These are phyloP conservation scores for Caenorhabditis wallacei DNA, from an alignment of 2,888 invertebrate genomes.

Conservation along the genomic window DNA sequence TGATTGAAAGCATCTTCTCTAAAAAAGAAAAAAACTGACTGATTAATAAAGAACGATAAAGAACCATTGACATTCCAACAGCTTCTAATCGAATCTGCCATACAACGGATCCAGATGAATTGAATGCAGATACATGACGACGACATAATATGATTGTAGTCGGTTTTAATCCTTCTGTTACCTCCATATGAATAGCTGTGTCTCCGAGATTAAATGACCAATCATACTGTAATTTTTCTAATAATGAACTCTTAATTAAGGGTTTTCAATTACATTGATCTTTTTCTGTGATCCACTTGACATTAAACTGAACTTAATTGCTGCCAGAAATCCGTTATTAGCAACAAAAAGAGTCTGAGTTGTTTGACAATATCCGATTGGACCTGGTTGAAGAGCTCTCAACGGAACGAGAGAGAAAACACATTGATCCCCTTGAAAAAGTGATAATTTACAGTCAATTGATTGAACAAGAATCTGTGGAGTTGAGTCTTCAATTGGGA, in stretches of 20 bases:
- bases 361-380: slow-evolving; percentile 58
- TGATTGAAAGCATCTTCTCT: too few relatives aligned
- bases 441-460: slow-evolving; percentile 67
- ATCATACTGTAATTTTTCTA: slow-evolving; percentile 68
- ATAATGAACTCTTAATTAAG: not conserved
- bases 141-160: slow-evolving; percentile 68
- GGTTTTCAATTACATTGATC: slow-evolving; percentile 61
- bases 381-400: slow-evolving; percentile 71
- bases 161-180: slow-evolving; percentile 56
- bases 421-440: slow-evolving; percentile 69
- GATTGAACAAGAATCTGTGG: slow-evolving; percentile 68
- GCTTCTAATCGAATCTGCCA: slow-evolving; percentile 72
- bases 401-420: slow-evolving; percentile 64
- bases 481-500: slow-evolving; percentile 21
- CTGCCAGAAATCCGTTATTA: slow-evolving; percentile 58
- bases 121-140: slow-evolving; percentile 62
- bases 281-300: slow-evolving; percentile 63
- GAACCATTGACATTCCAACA: slow-evolving; percentile 63
- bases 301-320: slow-evolving; percentile 68
- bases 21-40: slow-evolving; percentile 16
- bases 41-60: slow-evolving; percentile 43
- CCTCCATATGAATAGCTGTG: slow-evolving; percentile 61
- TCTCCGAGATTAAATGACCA: slow-evolving; percentile 72
- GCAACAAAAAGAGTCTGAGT: slow-evolving; percentile 61
- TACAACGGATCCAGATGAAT: slow-evolving; percentile 34